A percentile compares a stretch with the other conserved stretches of the same genome.
Conservation (phyloP, 2,888 invertebrate genomes). For the Diabrotica balteata region DNA sequence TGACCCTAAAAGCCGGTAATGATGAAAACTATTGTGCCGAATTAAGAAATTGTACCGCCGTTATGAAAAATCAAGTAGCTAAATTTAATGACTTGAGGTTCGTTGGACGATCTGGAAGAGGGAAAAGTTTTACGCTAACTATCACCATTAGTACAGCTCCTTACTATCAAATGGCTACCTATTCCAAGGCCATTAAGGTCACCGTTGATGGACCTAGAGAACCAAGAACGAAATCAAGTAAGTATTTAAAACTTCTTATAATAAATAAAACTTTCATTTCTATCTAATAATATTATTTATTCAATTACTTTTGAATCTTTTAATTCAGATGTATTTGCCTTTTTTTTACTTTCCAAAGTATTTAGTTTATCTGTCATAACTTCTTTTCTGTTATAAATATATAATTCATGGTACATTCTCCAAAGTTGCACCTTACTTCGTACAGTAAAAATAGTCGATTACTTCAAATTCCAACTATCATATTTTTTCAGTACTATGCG, state of each 20-base stretch:
- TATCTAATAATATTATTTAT: too few relatives aligned
- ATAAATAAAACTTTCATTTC: too few relatives aligned
- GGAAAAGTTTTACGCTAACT: constrained; percentile 94
- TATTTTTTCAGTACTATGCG: too few relatives aligned
- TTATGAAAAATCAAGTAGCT: constrained; percentile 97
- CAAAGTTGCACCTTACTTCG: too few relatives aligned
- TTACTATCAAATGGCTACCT: constrained; percentile 86
- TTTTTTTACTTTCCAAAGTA: too few relatives aligned
- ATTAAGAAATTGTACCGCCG: constrained; percentile 88
- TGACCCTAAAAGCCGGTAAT: constrained; percentile 94
- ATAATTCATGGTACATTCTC: too few relatives aligned
- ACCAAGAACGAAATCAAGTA: constrained; percentile 95
- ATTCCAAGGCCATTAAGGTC: constrained; percentile 97
- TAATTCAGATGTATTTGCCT: too few relatives aligned
- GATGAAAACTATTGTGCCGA: constrained; percentile 98
- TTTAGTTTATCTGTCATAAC: too few relatives aligned
- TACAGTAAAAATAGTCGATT: too few relatives aligned
- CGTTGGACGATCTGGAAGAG: constrained; percentile 95
- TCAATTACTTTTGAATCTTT: too few relatives aligned
- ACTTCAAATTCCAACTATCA: too few relatives aligned
- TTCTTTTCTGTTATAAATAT: too few relatives aligned
- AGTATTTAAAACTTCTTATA: constrained; percentile 61
- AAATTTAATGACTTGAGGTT: constrained; percentile 98
- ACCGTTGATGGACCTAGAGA: constrained; percentile 99
- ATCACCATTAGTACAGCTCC: constrained; percentile 86